These are phyloP conservation scores for Amphipyra tragopoginis DNA, from an alignment of 2,888 invertebrate species.

Conservation along the genomic window DNA sequence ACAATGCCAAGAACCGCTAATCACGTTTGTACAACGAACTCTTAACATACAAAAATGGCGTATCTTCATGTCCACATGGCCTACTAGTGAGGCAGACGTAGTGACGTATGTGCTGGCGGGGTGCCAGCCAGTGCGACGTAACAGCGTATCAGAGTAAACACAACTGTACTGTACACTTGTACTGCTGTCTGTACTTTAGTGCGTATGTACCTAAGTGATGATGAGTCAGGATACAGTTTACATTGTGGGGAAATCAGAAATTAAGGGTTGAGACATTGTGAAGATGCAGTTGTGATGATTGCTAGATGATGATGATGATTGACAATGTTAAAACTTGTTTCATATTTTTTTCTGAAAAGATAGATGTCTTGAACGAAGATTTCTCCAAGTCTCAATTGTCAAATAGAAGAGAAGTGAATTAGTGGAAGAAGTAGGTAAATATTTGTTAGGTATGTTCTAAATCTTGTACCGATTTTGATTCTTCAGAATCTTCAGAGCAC, in stretches of 20 bases:
- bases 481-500: too few species aligned
- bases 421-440: too few species aligned
- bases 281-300: neutral
- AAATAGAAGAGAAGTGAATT: too few species aligned
- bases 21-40: slow-evolving; percentile 48
- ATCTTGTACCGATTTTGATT: too few species aligned
- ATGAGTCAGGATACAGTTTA: slow-evolving; percentile 37
- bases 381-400: too few species aligned
- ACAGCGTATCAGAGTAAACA: slow-evolving; percentile 36
- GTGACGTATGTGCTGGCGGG: slow-evolving; percentile 49
- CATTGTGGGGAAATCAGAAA: slow-evolving; percentile 1
- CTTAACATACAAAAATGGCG: slow-evolving; percentile 16
- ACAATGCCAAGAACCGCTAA: slow-evolving; percentile 39
- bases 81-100: slow-evolving; percentile 4
- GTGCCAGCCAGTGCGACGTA: slow-evolving; percentile 47
- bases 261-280: neutral
- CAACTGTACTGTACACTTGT: slow-evolving; percentile 20
- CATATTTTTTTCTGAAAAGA: too few species aligned
- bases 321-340: too few species aligned
- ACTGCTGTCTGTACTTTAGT: slow-evolving; percentile 2
- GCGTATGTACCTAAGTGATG: slow-evolving; percentile 27
- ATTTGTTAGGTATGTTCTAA: too few species aligned
- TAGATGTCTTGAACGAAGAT: too few species aligned
- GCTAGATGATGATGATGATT: too few species aligned
- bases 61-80: slow-evolving; percentile 26